Percentiles rank a stretch among this genome's conserved stretches.
phyloP scores from a whole-genome alignment of 2,113 vertebrate genomes.

The Hyperopisus bebe region DNA sequence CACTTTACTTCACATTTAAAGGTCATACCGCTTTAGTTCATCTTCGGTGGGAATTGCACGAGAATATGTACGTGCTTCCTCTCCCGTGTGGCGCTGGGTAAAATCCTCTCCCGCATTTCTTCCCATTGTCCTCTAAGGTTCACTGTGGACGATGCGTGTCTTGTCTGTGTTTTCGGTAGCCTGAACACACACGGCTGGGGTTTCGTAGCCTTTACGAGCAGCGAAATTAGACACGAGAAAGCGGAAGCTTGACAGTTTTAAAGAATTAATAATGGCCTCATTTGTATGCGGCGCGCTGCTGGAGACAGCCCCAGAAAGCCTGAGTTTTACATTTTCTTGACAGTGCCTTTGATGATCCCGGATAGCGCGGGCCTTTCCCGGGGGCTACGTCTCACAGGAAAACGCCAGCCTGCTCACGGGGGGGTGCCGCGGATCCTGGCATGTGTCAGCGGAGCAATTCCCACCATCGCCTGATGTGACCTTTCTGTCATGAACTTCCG shows the following conservation, averaged over 20 bases:
- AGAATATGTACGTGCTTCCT: background rate
- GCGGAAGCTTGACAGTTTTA: slow-evolving; percentile 48
- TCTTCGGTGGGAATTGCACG: background rate
- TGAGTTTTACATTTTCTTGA: slow-evolving; percentile 62
- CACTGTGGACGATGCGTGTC: background rate
- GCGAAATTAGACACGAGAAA: slow-evolving; percentile 57
- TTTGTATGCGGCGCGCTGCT: slow-evolving; percentile 51
- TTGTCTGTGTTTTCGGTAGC: background rate
- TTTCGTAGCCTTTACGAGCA: slow-evolving; percentile 59
- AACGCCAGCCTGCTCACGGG: slow-evolving; percentile 51
- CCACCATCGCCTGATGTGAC: background rate
- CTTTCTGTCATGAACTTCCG: background rate
- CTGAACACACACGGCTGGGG: slow-evolving; percentile 34
- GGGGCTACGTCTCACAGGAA: slow-evolving; percentile 48
- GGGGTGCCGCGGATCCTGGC: slow-evolving; percentile 51
- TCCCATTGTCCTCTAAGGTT: background rate
- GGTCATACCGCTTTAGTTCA: background rate
- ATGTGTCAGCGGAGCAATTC: slow-evolving; percentile 37
- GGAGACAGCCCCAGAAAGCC: slow-evolving; percentile 42
- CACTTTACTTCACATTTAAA: background rate
- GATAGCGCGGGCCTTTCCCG: slow-evolving; percentile 49
- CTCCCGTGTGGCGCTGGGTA: background rate
- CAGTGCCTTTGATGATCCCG: slow-evolving; percentile 64
- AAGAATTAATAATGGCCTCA: slow-evolving; percentile 63
- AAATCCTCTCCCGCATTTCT: background rate